Percentiles rank a stretch among this genome's conserved stretches.
Conservation (phyloP, 2,113 vertebrate genomes). For the Nerophis ophidion region DNA sequence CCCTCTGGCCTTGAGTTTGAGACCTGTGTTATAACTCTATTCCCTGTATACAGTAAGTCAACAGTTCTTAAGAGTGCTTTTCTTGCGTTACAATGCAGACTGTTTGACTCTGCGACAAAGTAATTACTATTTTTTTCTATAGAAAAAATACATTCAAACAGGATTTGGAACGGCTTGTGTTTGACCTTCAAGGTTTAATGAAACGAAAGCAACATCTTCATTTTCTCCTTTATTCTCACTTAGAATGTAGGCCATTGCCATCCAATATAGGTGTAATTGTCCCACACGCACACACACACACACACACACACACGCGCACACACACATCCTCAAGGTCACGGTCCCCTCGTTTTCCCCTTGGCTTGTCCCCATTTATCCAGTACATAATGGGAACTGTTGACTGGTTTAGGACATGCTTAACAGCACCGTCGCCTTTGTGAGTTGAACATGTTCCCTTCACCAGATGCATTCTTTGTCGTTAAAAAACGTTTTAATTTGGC, state of each 20-base stretch:
- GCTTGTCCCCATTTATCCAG: conserved; percentile 52
- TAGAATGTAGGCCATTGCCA: conserved; percentile 29
- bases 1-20: no score
- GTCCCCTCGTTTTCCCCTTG: conserved; percentile 40
- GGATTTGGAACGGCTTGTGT: not conserved
- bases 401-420: conserved; percentile 46
- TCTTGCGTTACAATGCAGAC: no score
- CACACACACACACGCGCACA: conserved; percentile 6
- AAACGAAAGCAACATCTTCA: not conserved
- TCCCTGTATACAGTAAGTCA: no score
- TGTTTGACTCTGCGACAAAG: no score
- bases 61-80: no score
- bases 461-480: conserved; percentile 13
- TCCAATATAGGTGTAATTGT: conserved; percentile 17
- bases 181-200: not conserved
- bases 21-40: no score
- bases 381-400: conserved; percentile 54
- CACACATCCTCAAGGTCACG: conserved; percentile 47
- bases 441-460: not conserved
- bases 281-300: no score
- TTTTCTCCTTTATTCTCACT: conserved; percentile 4
- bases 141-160: not conserved
- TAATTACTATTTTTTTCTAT: no score
- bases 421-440: not conserved
- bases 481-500: conserved; percentile 4